A percentile compares a stretch with the other conserved stretches of the same genome.
These are phyloP conservation scores for Notodonta ziczac DNA, from an alignment of 2,888 invertebrate genomes.

Conservation along the genomic window DNA sequence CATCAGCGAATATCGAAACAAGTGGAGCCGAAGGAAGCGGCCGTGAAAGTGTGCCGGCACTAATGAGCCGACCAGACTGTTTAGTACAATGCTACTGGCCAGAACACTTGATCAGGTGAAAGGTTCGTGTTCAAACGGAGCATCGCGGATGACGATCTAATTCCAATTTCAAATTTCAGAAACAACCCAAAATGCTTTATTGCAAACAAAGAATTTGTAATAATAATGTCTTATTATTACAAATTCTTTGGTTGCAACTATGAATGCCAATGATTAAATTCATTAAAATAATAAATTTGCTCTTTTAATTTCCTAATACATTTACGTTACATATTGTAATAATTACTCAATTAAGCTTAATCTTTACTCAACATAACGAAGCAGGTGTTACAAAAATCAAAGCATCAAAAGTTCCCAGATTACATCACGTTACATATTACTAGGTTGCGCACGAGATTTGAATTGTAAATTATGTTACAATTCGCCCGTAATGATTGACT, in stretches of 20 bases:
- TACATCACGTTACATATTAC: constrained; percentile 29
- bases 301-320: too few relatives aligned
- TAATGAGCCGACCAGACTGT: constrained; percentile 12
- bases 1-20: constrained; percentile 5
- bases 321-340: too few relatives aligned
- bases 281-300: too few relatives aligned
- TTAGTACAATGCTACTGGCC: constrained; percentile 3
- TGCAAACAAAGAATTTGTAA: too few relatives aligned
- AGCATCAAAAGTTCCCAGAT: constrained; percentile 47
- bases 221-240: too few relatives aligned
- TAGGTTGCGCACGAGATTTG: constrained; percentile 21
- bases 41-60: constrained; percentile 13
- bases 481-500: constrained; percentile 15
- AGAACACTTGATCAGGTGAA: constrained; percentile 5
- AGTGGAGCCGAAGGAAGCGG: constrained; percentile 8
- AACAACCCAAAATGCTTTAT: too few relatives aligned
- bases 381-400: constrained; percentile 35
- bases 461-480: constrained; percentile 33
- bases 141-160: neutral
- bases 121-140: constrained; percentile 4
- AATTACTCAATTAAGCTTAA: too few relatives aligned
- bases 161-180: neutral
- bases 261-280: too few relatives aligned
- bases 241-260: too few relatives aligned
- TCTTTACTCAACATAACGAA: neutral